Evolutionary conservation across 2,113 vertebrate genomes (phyloP).

Genomic region (Litocranius walleri): DNA sequence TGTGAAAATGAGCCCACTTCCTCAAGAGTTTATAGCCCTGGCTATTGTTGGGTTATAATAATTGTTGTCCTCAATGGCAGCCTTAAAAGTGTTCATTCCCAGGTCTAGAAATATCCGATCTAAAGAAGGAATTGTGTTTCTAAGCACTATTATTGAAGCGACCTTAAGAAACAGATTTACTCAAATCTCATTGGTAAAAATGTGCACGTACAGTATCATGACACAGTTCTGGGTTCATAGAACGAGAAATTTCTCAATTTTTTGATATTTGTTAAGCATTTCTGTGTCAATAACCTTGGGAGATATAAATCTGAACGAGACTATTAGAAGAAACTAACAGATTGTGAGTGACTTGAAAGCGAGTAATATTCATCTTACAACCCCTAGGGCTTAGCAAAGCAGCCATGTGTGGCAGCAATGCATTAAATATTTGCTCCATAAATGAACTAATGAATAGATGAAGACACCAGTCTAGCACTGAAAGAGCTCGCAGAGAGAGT

Average conservation of each 20-base stretch:
- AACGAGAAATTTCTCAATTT: background rate
- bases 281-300: background rate
- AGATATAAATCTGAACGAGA: background rate
- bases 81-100: background rate
- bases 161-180: background rate
- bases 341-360: background rate
- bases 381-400: background rate
- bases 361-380: background rate
- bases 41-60: background rate
- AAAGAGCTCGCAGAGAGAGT: background rate
- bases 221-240: background rate
- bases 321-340: background rate
- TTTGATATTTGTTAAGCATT: background rate
- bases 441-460: background rate
- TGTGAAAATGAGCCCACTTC: conserved; percentile 15
- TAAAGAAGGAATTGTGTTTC: background rate
- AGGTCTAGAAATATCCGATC: background rate
- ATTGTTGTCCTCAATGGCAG: background rate
- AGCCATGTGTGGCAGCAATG: background rate
- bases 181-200: background rate
- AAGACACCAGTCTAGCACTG: background rate
- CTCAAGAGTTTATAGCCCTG: background rate
- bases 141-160: background rate
- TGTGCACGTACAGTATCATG: background rate
- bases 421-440: background rate